Conservation (phyloP, 2,113 vertebrate genomes). For the Sapayoa aenigma region DNA sequence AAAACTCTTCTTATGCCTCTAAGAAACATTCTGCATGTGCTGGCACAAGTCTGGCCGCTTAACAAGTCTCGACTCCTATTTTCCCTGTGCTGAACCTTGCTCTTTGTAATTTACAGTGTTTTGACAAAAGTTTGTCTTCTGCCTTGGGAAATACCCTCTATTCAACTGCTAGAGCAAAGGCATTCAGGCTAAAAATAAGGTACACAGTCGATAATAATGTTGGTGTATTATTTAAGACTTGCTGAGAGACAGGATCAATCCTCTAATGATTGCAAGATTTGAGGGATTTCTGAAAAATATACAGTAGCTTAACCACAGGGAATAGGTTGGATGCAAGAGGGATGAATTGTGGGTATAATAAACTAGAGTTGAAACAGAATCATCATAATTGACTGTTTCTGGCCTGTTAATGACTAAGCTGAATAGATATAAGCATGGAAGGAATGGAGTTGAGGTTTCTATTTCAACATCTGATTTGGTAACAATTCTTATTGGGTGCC, state of each 20-base stretch:
- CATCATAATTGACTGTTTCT: neutral
- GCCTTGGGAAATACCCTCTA: constrained; percentile 35
- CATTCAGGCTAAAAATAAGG: neutral
- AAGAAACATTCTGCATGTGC: neutral
- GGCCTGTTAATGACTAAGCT: neutral
- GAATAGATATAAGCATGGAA: neutral
- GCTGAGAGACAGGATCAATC: neutral
- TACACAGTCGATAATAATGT: neutral
- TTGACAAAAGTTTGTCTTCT: constrained; percentile 21
- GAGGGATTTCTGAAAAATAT: neutral
- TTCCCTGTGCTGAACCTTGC: neutral
- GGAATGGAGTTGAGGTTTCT: neutral
- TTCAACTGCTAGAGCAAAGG: neutral
- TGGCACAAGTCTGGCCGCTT: neutral
- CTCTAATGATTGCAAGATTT: neutral
- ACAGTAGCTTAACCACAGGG: neutral
- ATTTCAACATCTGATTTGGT: neutral
- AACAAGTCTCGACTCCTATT: neutral
- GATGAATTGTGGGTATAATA: neutral
- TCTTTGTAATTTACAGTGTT: constrained; percentile 12
- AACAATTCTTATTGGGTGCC: neutral
- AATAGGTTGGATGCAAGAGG: neutral
- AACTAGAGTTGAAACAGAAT: neutral
- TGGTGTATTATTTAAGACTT: neutral
- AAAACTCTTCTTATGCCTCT: constrained; percentile 16